Evolutionary conservation across 1,140 invertebrate genomes (phyloP).

Genomic region (Hyphantria cunea): DNA sequence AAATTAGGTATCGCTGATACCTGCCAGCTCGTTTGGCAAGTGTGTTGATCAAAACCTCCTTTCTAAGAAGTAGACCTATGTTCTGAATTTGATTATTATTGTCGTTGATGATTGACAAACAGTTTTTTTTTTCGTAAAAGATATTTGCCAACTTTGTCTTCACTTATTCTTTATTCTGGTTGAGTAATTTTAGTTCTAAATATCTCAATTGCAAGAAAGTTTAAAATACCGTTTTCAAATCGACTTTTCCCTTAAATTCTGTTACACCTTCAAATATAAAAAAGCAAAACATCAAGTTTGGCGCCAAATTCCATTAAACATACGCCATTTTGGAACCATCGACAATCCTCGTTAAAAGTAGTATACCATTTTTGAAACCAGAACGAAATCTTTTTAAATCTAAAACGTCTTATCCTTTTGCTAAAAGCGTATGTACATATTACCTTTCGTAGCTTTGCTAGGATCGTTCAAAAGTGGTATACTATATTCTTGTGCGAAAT

Average conservation of each 20-base stretch:
- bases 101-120: too few species aligned
- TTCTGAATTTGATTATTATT: too few species aligned
- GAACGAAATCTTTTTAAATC: conserved; percentile 22
- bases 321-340: conserved; percentile 46
- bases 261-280: conserved; percentile 38
- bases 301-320: conserved; percentile 5
- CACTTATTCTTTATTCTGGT: too few species aligned
- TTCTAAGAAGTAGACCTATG: too few species aligned
- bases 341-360: conserved; percentile 43
- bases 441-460: conserved; percentile 36
- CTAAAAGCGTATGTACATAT: conserved; percentile 30
- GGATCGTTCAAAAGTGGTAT: conserved; percentile 58
- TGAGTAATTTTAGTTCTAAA: background rate
- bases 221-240: background rate
- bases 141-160: too few species aligned
- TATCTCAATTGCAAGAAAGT: background rate
- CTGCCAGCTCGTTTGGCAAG: too few species aligned
- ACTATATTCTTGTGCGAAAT: conserved; percentile 45
- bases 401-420: conserved; percentile 45
- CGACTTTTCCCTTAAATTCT: conserved; percentile 18
- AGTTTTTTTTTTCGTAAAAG: too few species aligned
- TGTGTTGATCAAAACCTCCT: too few species aligned
- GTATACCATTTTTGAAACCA: conserved; percentile 67
- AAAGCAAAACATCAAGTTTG: conserved; percentile 37
- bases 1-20: too few species aligned